Percentiles rank a stretch among this genome's conserved stretches.
Conservation (phyloP, 2,113 vertebrate species). For the Aleadryas rufinucha region DNA sequence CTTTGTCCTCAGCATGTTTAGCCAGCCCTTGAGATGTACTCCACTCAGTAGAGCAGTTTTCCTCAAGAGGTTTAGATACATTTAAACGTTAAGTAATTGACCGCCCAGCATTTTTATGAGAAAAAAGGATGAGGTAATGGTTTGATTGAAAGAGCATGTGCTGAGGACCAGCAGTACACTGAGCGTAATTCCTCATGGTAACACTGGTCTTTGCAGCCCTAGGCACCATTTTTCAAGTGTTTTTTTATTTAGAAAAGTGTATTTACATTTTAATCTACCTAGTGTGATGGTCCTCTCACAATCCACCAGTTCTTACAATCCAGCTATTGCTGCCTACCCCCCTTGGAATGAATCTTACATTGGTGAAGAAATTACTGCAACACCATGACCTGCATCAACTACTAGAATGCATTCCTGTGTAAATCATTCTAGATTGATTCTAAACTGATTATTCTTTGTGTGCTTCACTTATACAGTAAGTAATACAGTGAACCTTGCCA, state of each 20-base stretch:
- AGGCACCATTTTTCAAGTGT: background rate
- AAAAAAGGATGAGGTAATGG: background rate
- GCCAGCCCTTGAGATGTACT: background rate
- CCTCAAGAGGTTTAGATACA: background rate
- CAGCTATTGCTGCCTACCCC: background rate
- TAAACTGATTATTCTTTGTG: background rate
- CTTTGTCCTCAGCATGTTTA: background rate
- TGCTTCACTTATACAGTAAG: background rate
- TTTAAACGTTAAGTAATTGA: background rate
- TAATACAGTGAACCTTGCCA: background rate
- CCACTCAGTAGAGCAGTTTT: background rate
- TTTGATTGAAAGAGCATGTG: background rate
- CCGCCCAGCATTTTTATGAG: background rate
- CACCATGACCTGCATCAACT: background rate
- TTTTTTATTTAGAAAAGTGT: background rate
- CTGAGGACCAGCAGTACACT: background rate
- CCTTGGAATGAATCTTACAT: background rate
- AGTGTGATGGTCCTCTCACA: accelerated
- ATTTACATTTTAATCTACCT: background rate
- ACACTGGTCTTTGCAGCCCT: background rate
- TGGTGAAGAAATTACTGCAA: background rate
- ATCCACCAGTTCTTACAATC: background rate
- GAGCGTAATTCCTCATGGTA: background rate
- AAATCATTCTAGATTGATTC: background rate
- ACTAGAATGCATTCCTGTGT: background rate